A percentile compares a stretch with the other conserved stretches of the same genome.
These are phyloP conservation scores for Gobiocypris rarus DNA, from an alignment of 2,113 vertebrate species.

Conservation along the genomic window DNA sequence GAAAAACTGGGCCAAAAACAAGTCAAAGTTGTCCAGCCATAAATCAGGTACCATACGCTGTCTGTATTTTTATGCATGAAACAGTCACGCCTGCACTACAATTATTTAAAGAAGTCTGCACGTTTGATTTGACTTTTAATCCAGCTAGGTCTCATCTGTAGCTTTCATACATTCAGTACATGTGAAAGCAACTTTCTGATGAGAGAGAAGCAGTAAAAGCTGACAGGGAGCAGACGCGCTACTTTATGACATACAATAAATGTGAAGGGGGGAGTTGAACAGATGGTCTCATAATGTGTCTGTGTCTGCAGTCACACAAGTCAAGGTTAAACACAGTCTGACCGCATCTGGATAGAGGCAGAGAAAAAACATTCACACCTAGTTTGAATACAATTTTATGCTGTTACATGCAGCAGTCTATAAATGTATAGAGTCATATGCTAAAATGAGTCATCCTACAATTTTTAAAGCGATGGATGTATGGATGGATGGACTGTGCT, in stretches of 20 bases:
- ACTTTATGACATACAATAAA: constrained; percentile 37
- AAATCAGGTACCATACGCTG: background rate
- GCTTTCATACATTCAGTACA: background rate
- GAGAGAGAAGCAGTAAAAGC: background rate
- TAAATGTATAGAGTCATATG: background rate
- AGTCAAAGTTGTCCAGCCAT: background rate
- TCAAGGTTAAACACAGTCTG: constrained; percentile 49
- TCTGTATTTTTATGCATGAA: background rate
- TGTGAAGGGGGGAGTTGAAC: constrained; percentile 10
- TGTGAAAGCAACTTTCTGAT: background rate
- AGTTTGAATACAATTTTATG: background rate
- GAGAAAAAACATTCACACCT: background rate
- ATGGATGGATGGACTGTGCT: background rate
- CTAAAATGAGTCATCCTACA: background rate
- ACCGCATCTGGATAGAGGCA: constrained; percentile 21
- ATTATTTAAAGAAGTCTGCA: background rate
- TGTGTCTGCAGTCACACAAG: constrained; percentile 32
- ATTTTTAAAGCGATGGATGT: background rate
- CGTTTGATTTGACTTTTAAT: background rate
- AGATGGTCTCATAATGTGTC: constrained; percentile 46
- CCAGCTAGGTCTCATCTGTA: background rate
- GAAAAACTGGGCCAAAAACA: background rate
- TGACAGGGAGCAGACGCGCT: background rate
- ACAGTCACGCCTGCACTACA: background rate
- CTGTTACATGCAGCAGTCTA: background rate